Percentiles rank a stretch among this genome's conserved stretches.
Evolutionary conservation across 2,797 vertebrate genomes (phyloP).

Genomic region (Neostethus bicornis): DNA sequence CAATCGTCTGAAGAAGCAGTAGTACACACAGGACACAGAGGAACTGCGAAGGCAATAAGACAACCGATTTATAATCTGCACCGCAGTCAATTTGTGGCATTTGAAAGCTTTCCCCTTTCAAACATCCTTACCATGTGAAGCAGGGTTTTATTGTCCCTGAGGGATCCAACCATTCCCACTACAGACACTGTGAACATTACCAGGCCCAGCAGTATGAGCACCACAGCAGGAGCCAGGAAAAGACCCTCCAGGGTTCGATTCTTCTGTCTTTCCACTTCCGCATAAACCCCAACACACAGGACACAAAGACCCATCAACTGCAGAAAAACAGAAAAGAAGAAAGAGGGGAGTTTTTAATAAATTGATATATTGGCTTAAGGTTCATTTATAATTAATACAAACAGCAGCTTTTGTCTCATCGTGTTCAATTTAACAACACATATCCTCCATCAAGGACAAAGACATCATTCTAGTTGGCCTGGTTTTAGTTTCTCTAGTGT

Average conservation of each 20-base stretch:
- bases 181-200: slow-evolving; percentile 89
- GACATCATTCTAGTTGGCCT: background rate
- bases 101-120: background rate
- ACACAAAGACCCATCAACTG: slow-evolving; percentile 87
- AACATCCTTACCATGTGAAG: slow-evolving; percentile 82
- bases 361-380: background rate
- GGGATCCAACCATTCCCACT: slow-evolving; percentile 89
- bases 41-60: slow-evolving; percentile 76
- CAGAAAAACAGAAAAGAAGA: background rate
- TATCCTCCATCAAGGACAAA: background rate
- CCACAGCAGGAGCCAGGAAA: slow-evolving; percentile 89
- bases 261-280: slow-evolving; percentile 89
- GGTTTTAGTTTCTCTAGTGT: background rate
- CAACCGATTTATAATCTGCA: background rate
- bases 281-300: slow-evolving; percentile 87
- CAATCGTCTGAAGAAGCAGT: slow-evolving; percentile 84
- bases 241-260: slow-evolving; percentile 89
- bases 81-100: background rate
- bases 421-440: background rate
- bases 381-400: background rate
- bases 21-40: slow-evolving; percentile 88
- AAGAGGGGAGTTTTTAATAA: background rate
- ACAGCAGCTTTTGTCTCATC: background rate
- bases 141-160: slow-evolving; percentile 88
- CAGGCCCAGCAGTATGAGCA: slow-evolving; percentile 88